Percentiles rank a stretch among this genome's conserved stretches.
Conservation (phyloP, 1,140 invertebrate species). For the Acyrthosiphon pisum region DNA sequence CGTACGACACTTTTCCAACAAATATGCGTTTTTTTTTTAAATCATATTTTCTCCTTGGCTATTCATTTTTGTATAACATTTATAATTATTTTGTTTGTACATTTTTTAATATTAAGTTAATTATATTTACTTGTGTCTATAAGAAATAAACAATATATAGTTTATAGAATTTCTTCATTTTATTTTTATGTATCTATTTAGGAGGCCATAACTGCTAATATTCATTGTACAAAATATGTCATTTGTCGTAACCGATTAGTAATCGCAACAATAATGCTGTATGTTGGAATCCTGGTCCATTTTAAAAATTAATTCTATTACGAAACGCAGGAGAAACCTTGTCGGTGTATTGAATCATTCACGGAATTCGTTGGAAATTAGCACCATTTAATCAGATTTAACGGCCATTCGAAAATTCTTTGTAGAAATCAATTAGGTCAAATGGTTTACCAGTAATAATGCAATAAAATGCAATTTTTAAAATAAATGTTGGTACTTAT, state of each 20-base stretch:
- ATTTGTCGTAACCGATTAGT: constrained; percentile 50
- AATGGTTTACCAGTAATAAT: constrained; percentile 1
- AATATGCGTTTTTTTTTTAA: constrained; percentile 26
- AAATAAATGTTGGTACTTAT: background rate
- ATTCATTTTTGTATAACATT: background rate
- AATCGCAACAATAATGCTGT: constrained; percentile 45
- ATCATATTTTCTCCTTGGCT: background rate
- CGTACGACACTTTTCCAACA: constrained; percentile 23
- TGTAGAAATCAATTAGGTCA: constrained; percentile 45
- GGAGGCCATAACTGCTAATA: background rate
- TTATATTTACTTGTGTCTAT: background rate
- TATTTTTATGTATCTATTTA: background rate
- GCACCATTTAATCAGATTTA: constrained; percentile 46
- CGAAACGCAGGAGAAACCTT: constrained; percentile 45
- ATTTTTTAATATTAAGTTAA: constrained; percentile 8
- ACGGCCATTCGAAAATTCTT: constrained; percentile 24
- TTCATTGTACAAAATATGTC: background rate
- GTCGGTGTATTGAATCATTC: constrained; percentile 49
- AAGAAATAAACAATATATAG: background rate
- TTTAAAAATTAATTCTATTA: constrained; percentile 19
- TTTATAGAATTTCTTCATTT: constrained; percentile 19
- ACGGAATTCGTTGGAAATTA: constrained; percentile 44
- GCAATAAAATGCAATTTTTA: background rate
- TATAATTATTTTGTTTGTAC: background rate
- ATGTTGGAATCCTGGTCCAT: constrained; percentile 48